A percentile compares a stretch with the other conserved stretches of the same genome.
phyloP scores from a whole-genome alignment of 2,888 invertebrate species.

The Pardosa pseudoannulata region DNA sequence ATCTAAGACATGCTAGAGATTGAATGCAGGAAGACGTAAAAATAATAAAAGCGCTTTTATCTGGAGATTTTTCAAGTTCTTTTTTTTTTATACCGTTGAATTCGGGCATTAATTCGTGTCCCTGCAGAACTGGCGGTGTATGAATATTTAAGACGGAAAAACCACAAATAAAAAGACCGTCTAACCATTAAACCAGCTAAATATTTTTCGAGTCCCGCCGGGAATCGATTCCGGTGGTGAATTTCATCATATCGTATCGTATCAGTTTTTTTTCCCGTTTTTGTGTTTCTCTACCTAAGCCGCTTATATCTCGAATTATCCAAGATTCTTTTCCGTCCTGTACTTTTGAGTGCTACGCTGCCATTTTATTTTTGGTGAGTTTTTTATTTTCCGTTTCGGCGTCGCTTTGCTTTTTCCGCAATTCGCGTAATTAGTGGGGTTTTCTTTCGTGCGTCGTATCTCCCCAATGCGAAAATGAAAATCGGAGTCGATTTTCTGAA shows the following conservation, averaged over 20 bases:
- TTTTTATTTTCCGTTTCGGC: too few species aligned
- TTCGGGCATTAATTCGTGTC: constrained; percentile 30
- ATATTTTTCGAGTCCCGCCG: neutral
- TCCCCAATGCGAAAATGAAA: too few species aligned
- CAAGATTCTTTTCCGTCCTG: neutral
- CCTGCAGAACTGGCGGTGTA: constrained; percentile 16
- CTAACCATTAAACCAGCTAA: constrained; percentile 1
- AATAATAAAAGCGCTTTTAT: constrained; percentile 50
- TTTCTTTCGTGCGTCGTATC: too few species aligned
- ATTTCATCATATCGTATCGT: neutral
- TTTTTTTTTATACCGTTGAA: constrained; percentile 4
- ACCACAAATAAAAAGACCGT: constrained; percentile 46
- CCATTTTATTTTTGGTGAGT: too few species aligned
- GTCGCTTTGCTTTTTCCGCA: too few species aligned
- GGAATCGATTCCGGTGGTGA: neutral
- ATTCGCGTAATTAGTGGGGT: too few species aligned
- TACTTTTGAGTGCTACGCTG: too few species aligned
- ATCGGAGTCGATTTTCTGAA: too few species aligned
- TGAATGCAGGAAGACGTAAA: constrained; percentile 9
- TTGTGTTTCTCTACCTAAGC: neutral
- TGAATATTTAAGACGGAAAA: constrained; percentile 35
- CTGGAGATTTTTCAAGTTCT: constrained; percentile 25
- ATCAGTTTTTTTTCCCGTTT: too few species aligned
- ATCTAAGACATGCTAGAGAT: constrained; percentile 31
- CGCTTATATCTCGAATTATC: neutral